These are phyloP conservation scores for Meta bourneti DNA, from an alignment of 2,888 invertebrate genomes.

Conservation along the genomic window DNA sequence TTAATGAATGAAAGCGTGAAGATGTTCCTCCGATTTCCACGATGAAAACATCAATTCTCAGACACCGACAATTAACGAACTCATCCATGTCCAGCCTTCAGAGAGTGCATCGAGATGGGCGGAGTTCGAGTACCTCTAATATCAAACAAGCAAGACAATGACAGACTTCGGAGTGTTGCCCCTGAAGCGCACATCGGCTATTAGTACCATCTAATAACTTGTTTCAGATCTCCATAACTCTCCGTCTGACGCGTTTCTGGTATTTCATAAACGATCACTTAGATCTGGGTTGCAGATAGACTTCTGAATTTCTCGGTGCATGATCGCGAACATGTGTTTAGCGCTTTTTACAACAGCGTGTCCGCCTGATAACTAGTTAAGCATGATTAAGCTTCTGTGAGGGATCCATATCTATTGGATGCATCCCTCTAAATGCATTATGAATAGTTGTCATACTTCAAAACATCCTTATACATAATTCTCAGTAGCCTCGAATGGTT, in stretches of 20 bases:
- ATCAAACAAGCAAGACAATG: neutral
- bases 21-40: neutral
- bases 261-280: neutral
- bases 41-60: slow-evolving; percentile 25
- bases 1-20: neutral
- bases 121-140: slow-evolving; percentile 7
- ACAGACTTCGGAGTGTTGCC: too few relatives aligned
- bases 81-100: slow-evolving; percentile 51
- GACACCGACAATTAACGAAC: slow-evolving; percentile 45
- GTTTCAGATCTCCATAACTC: neutral
- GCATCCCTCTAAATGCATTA: too few relatives aligned
- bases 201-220: neutral
- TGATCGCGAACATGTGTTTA: slow-evolving; percentile 8
- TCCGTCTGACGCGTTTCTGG: neutral
- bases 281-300: neutral
- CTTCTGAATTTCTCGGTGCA: neutral
- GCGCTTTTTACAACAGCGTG: neutral
- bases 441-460: too few relatives aligned
- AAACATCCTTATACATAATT: too few relatives aligned
- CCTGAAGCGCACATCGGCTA: neutral
- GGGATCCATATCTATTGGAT: neutral
- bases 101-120: too few relatives aligned
- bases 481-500: too few relatives aligned
- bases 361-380: neutral
- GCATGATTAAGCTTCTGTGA: slow-evolving; percentile 1